Conservation (phyloP, 1,140 invertebrate genomes). For the Hycleus phaleratus region DNA sequence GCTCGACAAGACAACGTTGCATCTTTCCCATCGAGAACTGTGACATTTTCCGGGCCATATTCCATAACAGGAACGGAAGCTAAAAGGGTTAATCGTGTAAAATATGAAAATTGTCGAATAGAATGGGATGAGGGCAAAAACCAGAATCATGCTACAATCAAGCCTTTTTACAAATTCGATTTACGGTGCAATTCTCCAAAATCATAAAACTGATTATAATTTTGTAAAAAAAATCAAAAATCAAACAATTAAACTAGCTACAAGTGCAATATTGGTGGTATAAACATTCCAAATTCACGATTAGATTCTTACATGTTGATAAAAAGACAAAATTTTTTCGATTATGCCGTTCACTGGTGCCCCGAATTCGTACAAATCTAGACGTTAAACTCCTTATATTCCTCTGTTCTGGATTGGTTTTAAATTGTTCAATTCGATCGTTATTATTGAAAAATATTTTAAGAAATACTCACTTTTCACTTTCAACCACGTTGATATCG, state of each 20-base stretch:
- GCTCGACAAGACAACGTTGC: slow-evolving; percentile 79
- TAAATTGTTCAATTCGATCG: too few species aligned
- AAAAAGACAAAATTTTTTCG: slow-evolving; percentile 36
- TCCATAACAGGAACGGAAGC: slow-evolving; percentile 79
- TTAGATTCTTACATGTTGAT: slow-evolving; percentile 32
- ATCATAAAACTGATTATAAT: too few species aligned
- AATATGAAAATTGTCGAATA: not conserved
- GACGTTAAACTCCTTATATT: slow-evolving; percentile 30
- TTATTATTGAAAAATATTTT: not conserved
- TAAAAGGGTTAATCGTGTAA: slow-evolving; percentile 38
- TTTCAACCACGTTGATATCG: slow-evolving; percentile 83
- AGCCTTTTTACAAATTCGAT: not conserved
- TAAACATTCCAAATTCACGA: slow-evolving; percentile 13
- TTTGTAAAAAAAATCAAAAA: not conserved
- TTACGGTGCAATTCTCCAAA: too few species aligned
- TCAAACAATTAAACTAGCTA: slow-evolving; percentile 6
- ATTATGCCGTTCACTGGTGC: slow-evolving; percentile 30
- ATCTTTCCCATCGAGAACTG: slow-evolving; percentile 86
- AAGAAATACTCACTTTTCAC: slow-evolving; percentile 81
- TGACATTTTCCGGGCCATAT: slow-evolving; percentile 72
- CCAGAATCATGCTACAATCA: not conserved
- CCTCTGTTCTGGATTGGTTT: slow-evolving; percentile 20
- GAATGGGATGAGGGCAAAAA: not conserved
- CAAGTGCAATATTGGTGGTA: slow-evolving; percentile 5
- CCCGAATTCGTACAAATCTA: slow-evolving; percentile 32